Base-by-base conservation (phyloP, 1,140 invertebrate species). In the Drosophila yakuba region DNA sequence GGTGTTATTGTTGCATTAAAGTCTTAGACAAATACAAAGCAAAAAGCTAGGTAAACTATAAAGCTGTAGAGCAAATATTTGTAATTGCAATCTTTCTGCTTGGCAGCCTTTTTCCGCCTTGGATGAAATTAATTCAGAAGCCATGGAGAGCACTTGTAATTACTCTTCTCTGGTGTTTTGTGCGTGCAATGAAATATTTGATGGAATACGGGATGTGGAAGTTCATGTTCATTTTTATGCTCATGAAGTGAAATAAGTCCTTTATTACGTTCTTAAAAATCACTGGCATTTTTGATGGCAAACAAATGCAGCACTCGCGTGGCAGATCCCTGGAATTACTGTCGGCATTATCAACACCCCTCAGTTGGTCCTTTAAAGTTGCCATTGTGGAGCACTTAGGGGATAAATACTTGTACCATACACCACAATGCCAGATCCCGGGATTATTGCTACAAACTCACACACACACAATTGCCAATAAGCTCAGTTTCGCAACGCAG, bases 301-400 rank as follows among this genome's bases (percentile, higher is more conserved):
- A 32, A 15, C 14, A 50, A 23, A 20, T 39, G 28, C 38, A 17
- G 36, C 35, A 25, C 17, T 17, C n/a, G 45, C 45, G 11, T 6
- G 14, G 20, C 47, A 54, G 66, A 54, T 44, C 60, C 64, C 8
- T 20, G 28, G 38, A 39, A 44, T 64, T 69, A 68, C 63, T 58
- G 4, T 47, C 17, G 8, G 35, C 28, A 41, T 69, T 57, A 48
- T 39, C 51, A 17, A 25, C 14, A 57, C 17, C 3, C 36, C 36
- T n/a, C 36, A 57, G 36, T 55, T 58, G 68, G 66, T 52, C 3
- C n/a, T 48, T 58, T 71, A 72, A 71, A 58, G 52, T 72, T 32
- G 12, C 36, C 67, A 71, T 58, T 72, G 28, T 50, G 64, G 7
- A 38, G 68, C 68, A 71, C 52, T 72, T 58, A 54, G 12, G 50